Base-by-base conservation (phyloP, 2,888 invertebrate genomes). In the Drosophila peninsularis region DNA sequence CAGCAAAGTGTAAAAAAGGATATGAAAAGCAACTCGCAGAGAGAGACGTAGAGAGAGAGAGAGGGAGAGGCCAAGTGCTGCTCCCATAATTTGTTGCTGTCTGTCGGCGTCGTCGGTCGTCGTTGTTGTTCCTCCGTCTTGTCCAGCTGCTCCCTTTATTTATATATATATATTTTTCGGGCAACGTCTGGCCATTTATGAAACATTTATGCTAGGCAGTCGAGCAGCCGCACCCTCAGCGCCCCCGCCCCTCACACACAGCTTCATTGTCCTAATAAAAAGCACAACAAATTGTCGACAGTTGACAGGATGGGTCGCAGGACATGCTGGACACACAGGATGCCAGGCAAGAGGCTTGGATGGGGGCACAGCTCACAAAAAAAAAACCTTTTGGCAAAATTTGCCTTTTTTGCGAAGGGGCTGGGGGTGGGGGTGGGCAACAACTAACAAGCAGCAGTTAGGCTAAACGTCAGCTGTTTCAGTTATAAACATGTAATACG, bases 281-380 rank as follows among this genome's bases (percentile, higher is more conserved):
- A 88, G 75, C 82, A 84, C 88, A 83, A 83, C 83, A 83, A 83
- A 88, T 83, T 88, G 82, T 83, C 82, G 79, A 77, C 76, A 68
- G 81, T 67, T 69, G 66, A 73, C 70, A 64, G 71, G 62, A 76
- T 58, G 70, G 71, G 66, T 66, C 67, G 67, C 65, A 57, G 73
- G 52, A 65, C 61, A 60, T 36, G 24, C 21, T 36, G 34, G n/a
- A 19, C 30, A 56, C 10, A 21, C 36, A n/a, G 39, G 47, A 39
- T 47, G 45, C 45, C 44, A 6, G 9, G 14, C 19, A 9, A 39
- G 17, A 21, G 17, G 11, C 36, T 17, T 32, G 55, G 14, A 1
- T 14, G 44, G 44, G 42, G 45, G 11, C 45, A n/a, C 27, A 17
- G 45, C 24, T 27, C 44, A 4, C 10, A 27, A n/a, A 44, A 44